Conservation (phyloP, 2,113 vertebrate species). For the Clarias macrocephalus region DNA sequence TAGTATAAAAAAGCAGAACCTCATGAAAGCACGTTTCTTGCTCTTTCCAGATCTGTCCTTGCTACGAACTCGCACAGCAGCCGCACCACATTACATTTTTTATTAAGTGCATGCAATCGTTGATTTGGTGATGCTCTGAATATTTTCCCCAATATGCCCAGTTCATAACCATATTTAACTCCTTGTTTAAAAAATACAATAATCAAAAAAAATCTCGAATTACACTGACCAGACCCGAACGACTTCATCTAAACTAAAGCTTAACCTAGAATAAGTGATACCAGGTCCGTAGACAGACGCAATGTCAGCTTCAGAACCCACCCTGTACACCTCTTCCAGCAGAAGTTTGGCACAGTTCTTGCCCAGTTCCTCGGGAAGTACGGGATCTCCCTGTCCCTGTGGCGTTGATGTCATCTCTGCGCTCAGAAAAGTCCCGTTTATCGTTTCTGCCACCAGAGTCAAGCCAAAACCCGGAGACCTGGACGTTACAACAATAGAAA, state of each 20-base stretch:
- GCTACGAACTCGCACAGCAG: no score
- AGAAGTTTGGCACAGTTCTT: slow-evolving; percentile 87
- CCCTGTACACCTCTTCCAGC: slow-evolving; percentile 91
- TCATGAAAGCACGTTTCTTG: not conserved
- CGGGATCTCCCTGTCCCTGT: slow-evolving; percentile 82
- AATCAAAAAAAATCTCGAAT: not conserved
- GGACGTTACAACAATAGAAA: not conserved
- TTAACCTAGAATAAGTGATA: not conserved
- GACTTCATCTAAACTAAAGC: no score
- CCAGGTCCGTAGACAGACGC: not conserved
- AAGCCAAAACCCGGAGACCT: slow-evolving; percentile 96
- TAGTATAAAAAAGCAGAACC: not conserved
- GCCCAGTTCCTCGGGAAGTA: slow-evolving; percentile 91
- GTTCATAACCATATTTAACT: no score
- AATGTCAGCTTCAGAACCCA: slow-evolving; percentile 61
- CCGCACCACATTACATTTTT: no score
- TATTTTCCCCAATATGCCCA: not conserved
- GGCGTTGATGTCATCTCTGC: slow-evolving; percentile 90
- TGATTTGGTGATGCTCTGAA: not conserved
- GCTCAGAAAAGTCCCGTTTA: slow-evolving; percentile 83
- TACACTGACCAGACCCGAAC: not conserved
- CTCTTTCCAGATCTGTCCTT: no score
- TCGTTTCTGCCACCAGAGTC: slow-evolving; percentile 87
- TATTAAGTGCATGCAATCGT: no score
- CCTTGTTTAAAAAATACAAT: not conserved